Base-by-base conservation (phyloP, 2,113 vertebrate genomes). In the Poeciliopsis prolifica region DNA sequence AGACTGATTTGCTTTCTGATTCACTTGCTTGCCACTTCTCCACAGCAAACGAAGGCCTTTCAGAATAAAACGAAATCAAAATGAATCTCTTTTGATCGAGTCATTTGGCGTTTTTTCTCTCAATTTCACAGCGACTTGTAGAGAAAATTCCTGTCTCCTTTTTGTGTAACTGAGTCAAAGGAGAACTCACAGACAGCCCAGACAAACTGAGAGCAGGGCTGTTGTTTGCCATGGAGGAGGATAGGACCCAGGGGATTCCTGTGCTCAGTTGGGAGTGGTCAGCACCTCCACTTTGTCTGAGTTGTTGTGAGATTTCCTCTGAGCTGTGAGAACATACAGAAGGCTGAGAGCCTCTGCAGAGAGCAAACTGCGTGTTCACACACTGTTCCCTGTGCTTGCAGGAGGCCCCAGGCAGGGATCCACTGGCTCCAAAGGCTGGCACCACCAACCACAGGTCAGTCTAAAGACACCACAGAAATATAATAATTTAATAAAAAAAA, bases 161-260 rank as follows among this genome's bases (percentile, higher is more conserved):
- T 61, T 58, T 68, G 33, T 67, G 42, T 78, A 74, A 89, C 76
- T 75, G 51, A 65, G 65, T 86, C 29, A 66, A 63, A 70, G 51
- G 58, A 1, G 54, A 79, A 85, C 86, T 81, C 78, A 74, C 73
- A 35, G 62, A 48, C 74, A 61, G 61, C 85, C 83, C 79, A 88
- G 82, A 85, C 77, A 82, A 75, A 87, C 68, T 74, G 58, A 69
- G 75, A 82, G 71, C 44, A 31, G 28, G 77, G 79, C 26, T 87
- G 61, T 65, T 60, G 42, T 71, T 62, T 40, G 19, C 74, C 91
- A 74, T 3, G 71, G 68, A 78, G 91, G 92, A 92, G 89, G 74
- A 78, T 94, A 94, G 93, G 94, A 94, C 93, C 93, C 93, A 86
- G 92, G 90, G 88, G 93, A 94, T 73, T 80, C 82, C 74, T 74